These are phyloP conservation scores for Lomographa bimaculata DNA, from an alignment of 2,888 invertebrate species.

Conservation along the genomic window DNA sequence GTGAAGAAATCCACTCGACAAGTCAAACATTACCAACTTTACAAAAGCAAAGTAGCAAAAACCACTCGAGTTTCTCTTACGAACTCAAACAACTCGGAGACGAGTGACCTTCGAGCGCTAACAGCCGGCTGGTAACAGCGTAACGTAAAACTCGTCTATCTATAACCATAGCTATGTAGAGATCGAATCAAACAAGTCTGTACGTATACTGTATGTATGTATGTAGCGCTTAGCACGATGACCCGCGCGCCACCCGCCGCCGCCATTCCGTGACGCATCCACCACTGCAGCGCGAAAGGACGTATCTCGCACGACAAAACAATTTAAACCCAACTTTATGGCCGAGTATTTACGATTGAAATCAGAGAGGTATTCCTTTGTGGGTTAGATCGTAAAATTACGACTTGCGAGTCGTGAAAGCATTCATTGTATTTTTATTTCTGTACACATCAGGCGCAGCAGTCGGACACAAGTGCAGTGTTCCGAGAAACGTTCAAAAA, in stretches of 20 bases:
- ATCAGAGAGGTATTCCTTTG: conserved; percentile 30
- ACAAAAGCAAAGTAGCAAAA: conserved; percentile 32
- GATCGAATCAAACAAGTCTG: conserved; percentile 58
- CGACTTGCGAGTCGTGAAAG: conserved; percentile 59
- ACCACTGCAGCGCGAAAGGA: conserved; percentile 43
- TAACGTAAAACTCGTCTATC: conserved; percentile 58
- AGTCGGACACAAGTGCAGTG: conserved; percentile 67
- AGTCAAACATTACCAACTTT: conserved; percentile 27
- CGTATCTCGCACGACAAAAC: conserved; percentile 38
- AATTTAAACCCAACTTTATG: conserved; percentile 41
- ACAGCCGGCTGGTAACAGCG: conserved; percentile 73
- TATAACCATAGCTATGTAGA: conserved; percentile 48
- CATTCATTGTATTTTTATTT: conserved; percentile 74
- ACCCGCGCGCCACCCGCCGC: conserved; percentile 63
- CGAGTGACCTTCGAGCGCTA: conserved; percentile 70
- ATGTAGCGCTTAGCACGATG: conserved; percentile 67
- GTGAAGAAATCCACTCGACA: conserved; percentile 23
- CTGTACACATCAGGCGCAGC: conserved; percentile 49
- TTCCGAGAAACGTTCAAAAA: conserved; percentile 66
- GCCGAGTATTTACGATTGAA: conserved; percentile 25
- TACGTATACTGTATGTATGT: conserved; percentile 45
- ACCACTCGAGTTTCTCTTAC: conserved; percentile 30
- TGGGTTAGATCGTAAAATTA: conserved; percentile 43
- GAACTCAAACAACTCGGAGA: conserved; percentile 36
- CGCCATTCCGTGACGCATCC: conserved; percentile 70